Base-by-base conservation (phyloP, 2,888 invertebrate genomes). In the Taphrorychus bicolor region DNA sequence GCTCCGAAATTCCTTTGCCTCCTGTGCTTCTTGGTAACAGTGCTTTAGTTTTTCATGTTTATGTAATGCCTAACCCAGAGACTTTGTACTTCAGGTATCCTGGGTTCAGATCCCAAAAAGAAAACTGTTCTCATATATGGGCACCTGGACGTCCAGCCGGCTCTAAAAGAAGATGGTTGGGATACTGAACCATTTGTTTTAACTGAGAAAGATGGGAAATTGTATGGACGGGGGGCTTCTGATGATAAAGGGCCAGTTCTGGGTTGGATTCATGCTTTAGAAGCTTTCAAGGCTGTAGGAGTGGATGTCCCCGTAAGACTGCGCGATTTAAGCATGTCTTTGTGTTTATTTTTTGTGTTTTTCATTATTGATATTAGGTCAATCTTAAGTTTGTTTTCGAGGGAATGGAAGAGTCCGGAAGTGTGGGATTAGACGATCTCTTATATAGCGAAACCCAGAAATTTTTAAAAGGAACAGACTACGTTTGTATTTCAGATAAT, bases 401-500 rank as follows among this genome's bases (percentile, higher is more conserved):
- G 85, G 97, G 96, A 61, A 99, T 99, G 98, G 98, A 98, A 83
- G 98, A 99, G 82, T 93, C 92, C 69, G 98, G 98, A 4, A 98
- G 97, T 67, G 93, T 93, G 79, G 98, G 98, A n/a, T 84, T 99
- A 19, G 96, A 97, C 80, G 93, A 92, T 0, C 84, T 97, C 7
- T 85, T 99, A 0, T 83, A 84, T 73, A 80, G 86, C 0, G 85
- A 87, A 73, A 91, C 92, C 78, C 89, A 92, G 73, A 88, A 87
- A 21, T 97, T 96, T 82, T 87, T 98, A 32, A 85, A 89, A 59
- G 87, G 88, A 78, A 91, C 95, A 0, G 97, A 98, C 82, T 98
- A 89, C 83, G 95, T 97, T 14, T 98, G 98, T 81, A 98, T 99
- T 79, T 97, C 97, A 18, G 98, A 99, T 82, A 99, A 98, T 83